Conservation (phyloP, 2,797 vertebrate genomes). For the Aeoliscus strigatus region DNA sequence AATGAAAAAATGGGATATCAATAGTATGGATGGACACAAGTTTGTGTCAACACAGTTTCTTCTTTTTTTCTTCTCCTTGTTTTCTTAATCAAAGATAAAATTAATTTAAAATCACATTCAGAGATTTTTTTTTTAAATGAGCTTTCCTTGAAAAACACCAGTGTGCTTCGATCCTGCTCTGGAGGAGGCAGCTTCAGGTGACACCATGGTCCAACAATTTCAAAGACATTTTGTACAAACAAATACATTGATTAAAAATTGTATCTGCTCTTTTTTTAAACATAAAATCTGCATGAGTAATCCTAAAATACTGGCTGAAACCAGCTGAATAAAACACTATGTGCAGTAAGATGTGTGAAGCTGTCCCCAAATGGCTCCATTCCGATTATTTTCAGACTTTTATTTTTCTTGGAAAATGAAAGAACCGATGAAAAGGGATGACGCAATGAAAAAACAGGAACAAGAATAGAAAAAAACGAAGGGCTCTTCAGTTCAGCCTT, state of each 20-base stretch:
- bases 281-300: constrained; percentile 52
- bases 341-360: constrained; percentile 43
- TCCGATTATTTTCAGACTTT: constrained; percentile 28
- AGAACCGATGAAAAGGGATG: constrained; percentile 29
- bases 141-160: no score
- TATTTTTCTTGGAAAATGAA: constrained; percentile 34
- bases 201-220: constrained; percentile 68
- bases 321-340: constrained; percentile 38
- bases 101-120: constrained; percentile 30
- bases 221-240: constrained; percentile 65
- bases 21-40: constrained; percentile 26
- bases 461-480: constrained; percentile 32
- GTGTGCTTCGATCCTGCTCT: constrained; percentile 35
- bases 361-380: constrained; percentile 22
- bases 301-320: constrained; percentile 37
- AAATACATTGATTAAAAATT: constrained; percentile 62
- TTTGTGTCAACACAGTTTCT: no score
- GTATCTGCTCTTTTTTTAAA: constrained; percentile 18
- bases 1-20: no score
- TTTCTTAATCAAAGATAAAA: constrained; percentile 30
- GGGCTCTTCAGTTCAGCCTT: constrained; percentile 52
- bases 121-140: no score
- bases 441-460: constrained; percentile 29
- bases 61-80: constrained; percentile 2
- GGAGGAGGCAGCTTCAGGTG: constrained; percentile 52